Percentiles rank a stretch among this genome's conserved stretches.
These are phyloP conservation scores for Myotis lucifugus DNA, from an alignment of 2,113 vertebrate genomes.

Conservation along the genomic window DNA sequence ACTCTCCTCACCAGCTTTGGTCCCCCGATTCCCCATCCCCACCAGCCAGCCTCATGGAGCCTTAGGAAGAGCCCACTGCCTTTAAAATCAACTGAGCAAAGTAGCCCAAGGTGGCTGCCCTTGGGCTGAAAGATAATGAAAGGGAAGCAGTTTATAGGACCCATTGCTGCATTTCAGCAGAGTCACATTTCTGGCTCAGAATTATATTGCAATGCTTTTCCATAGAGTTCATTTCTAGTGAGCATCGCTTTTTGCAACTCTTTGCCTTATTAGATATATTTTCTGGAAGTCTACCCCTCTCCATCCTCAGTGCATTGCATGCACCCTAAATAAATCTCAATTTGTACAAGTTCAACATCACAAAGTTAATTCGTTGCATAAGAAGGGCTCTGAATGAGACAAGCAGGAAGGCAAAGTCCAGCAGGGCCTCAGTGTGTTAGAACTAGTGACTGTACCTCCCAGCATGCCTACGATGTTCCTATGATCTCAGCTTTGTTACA, in stretches of 20 bases:
- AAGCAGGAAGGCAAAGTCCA: background rate
- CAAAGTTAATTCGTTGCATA: background rate
- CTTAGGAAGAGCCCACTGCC: background rate
- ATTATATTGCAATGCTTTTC: background rate
- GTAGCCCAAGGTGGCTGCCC: background rate
- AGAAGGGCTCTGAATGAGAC: background rate
- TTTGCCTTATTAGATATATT: background rate
- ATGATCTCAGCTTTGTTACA: background rate
- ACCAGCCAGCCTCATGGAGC: background rate
- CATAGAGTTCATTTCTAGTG: background rate
- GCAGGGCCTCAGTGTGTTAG: background rate
- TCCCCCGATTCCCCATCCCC: background rate
- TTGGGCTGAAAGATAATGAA: background rate
- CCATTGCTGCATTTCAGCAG: background rate
- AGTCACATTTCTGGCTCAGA: background rate
- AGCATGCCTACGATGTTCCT: background rate
- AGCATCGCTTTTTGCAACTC: background rate
- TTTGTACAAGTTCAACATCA: background rate
- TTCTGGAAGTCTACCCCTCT: background rate
- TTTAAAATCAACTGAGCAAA: background rate
- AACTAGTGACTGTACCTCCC: background rate
- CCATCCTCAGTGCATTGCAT: background rate
- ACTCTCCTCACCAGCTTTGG: background rate
- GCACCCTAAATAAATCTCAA: background rate
- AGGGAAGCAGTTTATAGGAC: background rate